Conservation (phyloP, 2,888 invertebrate species). For the Tachystola acroxantha region DNA sequence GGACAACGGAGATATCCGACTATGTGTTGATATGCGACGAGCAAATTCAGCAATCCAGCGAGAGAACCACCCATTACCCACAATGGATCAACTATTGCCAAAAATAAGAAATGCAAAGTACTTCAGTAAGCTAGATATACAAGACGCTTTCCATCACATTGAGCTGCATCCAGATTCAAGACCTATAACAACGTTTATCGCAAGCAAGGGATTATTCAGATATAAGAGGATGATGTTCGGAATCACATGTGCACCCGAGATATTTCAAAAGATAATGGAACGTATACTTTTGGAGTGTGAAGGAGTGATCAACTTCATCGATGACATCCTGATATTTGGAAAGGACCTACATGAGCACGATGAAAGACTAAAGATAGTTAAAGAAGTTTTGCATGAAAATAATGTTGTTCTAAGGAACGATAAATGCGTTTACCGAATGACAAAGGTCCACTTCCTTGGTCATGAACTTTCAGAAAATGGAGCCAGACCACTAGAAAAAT, state of each 20-base stretch:
- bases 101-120: constrained; percentile 16
- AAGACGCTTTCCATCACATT: constrained; percentile 40
- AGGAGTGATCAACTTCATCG: constrained; percentile 36
- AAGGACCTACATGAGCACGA: constrained; percentile 22
- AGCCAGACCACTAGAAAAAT: constrained; percentile 25
- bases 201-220: constrained; percentile 32
- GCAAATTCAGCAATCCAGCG: constrained; percentile 13
- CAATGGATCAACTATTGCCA: constrained; percentile 10
- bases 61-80: constrained; percentile 18
- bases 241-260: constrained; percentile 43
- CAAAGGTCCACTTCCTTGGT: constrained; percentile 26
- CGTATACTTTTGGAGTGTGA: constrained; percentile 29
- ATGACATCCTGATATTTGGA: constrained; percentile 30
- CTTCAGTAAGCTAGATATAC: constrained; percentile 35
- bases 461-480: constrained; percentile 23
- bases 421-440: constrained; percentile 28
- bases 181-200: constrained; percentile 42
- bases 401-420: constrained; percentile 13
- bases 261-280: constrained; percentile 35
- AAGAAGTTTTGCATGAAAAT: constrained; percentile 9
- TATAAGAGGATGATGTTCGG: constrained; percentile 49
- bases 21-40: constrained; percentile 7
- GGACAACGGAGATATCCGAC: constrained; percentile 10
- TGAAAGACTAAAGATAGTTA: constrained; percentile 19
- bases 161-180: constrained; percentile 28